These are phyloP conservation scores for Uria aalge DNA, from an alignment of 2,113 vertebrate genomes.

Conservation along the genomic window DNA sequence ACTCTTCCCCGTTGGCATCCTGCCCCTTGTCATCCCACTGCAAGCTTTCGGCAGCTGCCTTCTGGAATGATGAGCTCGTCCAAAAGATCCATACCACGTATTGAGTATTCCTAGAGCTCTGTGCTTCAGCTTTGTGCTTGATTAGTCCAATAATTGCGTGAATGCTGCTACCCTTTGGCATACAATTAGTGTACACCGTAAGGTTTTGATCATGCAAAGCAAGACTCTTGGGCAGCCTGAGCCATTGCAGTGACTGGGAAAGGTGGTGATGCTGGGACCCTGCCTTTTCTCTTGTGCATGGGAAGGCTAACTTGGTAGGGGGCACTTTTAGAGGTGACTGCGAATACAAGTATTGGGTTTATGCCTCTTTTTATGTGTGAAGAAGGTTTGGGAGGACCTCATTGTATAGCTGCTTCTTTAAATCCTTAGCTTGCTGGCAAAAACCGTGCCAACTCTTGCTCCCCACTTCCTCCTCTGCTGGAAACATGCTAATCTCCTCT, in stretches of 20 bases:
- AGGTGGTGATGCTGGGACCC: background rate
- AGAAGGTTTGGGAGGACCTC: background rate
- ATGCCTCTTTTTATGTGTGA: background rate
- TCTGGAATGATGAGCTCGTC: background rate
- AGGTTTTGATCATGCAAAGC: background rate
- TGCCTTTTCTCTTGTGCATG: accelerated
- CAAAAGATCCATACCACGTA: accelerated
- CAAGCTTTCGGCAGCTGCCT: background rate
- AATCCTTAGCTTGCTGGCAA: background rate
- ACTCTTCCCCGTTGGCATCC: background rate
- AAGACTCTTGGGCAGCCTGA: background rate
- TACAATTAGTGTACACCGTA: background rate
- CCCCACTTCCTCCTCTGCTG: background rate
- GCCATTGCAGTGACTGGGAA: background rate
- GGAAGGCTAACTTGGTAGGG: background rate
- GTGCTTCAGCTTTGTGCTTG: background rate
- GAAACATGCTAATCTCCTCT: background rate
- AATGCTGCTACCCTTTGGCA: background rate
- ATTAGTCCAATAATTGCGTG: background rate
- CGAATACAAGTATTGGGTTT: background rate
- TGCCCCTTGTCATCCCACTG: background rate
- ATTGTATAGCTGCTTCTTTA: background rate
- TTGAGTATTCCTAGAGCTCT: background rate
- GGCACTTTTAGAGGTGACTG: background rate
- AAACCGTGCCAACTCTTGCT: background rate